phyloP scores from a whole-genome alignment of 2,888 invertebrate species.

The Stenodema calcarata region DNA sequence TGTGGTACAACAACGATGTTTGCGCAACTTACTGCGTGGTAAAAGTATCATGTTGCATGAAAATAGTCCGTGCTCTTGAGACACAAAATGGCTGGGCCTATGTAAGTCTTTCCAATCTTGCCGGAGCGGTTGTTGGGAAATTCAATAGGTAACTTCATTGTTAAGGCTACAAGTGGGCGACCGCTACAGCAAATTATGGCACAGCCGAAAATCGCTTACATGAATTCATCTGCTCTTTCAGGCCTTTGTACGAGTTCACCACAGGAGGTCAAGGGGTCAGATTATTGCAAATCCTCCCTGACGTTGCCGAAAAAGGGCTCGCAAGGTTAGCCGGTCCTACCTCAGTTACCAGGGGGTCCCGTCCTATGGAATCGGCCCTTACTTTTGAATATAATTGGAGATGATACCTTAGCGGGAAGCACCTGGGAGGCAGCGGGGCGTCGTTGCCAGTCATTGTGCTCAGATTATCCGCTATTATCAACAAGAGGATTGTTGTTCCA shows the following conservation, averaged over 20 bases:
- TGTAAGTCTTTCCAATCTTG: not conserved
- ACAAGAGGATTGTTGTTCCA: slow-evolving; percentile 37
- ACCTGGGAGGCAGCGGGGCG: slow-evolving; percentile 21
- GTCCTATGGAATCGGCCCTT: not conserved
- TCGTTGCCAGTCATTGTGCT: not conserved
- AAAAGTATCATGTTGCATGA: not conserved
- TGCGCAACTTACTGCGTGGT: not conserved
- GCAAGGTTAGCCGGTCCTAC: not conserved
- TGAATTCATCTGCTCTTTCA: not conserved
- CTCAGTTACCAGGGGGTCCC: not conserved
- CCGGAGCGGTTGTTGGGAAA: not conserved
- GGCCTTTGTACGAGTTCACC: not conserved
- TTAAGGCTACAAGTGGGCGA: not conserved
- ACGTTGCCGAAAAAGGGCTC: not conserved
- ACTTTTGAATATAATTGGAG: slow-evolving; percentile 20
- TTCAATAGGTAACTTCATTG: not conserved
- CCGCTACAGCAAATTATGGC: not conserved
- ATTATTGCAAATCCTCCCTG: slow-evolving; percentile 8
- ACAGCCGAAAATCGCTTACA: slow-evolving; percentile 22
- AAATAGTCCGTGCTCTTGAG: not conserved
- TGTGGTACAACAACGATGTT: not conserved
- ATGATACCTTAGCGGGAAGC: slow-evolving; percentile 18
- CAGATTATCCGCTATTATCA: not conserved
- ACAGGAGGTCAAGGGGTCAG: slow-evolving; percentile 21
- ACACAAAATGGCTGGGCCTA: not conserved